A percentile compares a stretch with the other conserved stretches of the same genome.
phyloP scores from a whole-genome alignment of 2,888 invertebrate genomes.

The Ormia ochracea region DNA sequence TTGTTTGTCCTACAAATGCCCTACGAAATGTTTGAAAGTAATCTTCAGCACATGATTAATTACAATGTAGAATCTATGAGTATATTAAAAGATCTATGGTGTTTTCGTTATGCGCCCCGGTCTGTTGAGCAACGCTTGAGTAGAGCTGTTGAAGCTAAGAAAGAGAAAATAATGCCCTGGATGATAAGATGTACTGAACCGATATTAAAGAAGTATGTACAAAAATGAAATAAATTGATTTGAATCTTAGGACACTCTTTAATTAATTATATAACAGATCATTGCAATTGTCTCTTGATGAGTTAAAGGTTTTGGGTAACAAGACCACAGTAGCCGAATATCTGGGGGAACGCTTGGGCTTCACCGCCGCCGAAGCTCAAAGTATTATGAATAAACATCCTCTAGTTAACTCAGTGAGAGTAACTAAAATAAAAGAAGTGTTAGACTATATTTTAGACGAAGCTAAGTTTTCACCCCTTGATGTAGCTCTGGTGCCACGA shows the following conservation, averaged over 20 bases:
- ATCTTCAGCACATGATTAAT: constrained; percentile 78
- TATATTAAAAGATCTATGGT: constrained; percentile 81
- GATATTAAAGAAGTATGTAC: constrained; percentile 78
- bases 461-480: constrained; percentile 78
- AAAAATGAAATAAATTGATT: background rate
- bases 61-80: constrained; percentile 79
- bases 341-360: constrained; percentile 79
- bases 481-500: constrained; percentile 79
- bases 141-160: constrained; percentile 77
- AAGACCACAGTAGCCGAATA: constrained; percentile 78
- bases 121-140: constrained; percentile 79
- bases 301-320: constrained; percentile 78
- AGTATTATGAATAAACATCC: constrained; percentile 79
- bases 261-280: constrained; percentile 68
- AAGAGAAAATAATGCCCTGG: constrained; percentile 81
- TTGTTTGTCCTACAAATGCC: constrained; percentile 79
- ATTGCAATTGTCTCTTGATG: constrained; percentile 71
- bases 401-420: constrained; percentile 79
- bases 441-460: constrained; percentile 79
- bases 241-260: too few relatives aligned
- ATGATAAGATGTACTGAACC: constrained; percentile 81
- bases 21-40: constrained; percentile 79
- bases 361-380: constrained; percentile 77
- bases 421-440: constrained; percentile 80
- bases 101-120: constrained; percentile 80